Evolutionary conservation across 2,888 invertebrate genomes (phyloP), one percentile per base, ranked within the genome.

Genomic region (Leucophenga maculata): DNA sequence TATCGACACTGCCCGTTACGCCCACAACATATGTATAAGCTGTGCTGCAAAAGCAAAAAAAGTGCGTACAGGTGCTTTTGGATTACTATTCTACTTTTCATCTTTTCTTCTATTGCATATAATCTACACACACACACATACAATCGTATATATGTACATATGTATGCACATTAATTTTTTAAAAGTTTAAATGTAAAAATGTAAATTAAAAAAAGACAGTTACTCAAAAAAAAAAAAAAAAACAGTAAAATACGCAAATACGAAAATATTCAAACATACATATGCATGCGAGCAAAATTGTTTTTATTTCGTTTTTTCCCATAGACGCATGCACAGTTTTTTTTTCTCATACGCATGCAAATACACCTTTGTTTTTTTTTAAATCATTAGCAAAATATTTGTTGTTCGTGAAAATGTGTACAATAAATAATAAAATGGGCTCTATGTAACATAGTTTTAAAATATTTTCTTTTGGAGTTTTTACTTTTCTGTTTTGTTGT

Each of bases 221-320:
- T n/a, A n/a, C n/a, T n/a, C 18, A 6, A 18, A 1, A 6, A 50
- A n/a, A 50, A 16, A 13, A 50, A 60, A 54, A 69, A 50, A 50
- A 39, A 14, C 68, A 75, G 77, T n/a, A n/a, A n/a, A n/a, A n/a
- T 55, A 75, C 67, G 81, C 78, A 72, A 74, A 75, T 78, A 79
- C 52, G 4, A 26, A 26, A 2, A 52, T 14, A 75, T 73, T 77
- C 68, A 46, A 73, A 22, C 67, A 70, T 74, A 22, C 67, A 70
- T 74, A 75, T 80, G 78, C 80, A 82, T 80, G 82, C 80, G 78
- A 79, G 80, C 82, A 82, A 77, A 14, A 14, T 48, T 81, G 79
- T 76, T 72, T 74, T 39, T 60, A n/a, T 31, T n/a, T 39, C n/a
- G 8, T 39, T 39, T 39, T 39, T 39, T 39, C 26, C 16, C 8